phyloP scores from a whole-genome alignment of 2,888 invertebrate genomes.

The Glomeris marginata region DNA sequence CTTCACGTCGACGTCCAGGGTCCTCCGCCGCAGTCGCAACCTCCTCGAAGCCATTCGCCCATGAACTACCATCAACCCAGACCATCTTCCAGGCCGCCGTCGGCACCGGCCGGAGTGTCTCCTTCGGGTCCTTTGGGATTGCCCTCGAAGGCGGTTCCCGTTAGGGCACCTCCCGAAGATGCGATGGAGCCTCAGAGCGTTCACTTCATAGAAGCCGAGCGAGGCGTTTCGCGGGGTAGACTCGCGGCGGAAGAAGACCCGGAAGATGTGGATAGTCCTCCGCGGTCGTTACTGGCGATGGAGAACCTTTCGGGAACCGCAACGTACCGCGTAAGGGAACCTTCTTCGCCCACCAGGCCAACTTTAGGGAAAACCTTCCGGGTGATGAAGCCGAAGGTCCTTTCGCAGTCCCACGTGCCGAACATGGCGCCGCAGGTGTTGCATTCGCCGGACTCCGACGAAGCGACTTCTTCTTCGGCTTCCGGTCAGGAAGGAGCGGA shows the following conservation, averaged over 20 bases:
- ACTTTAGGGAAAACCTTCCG: constrained; percentile 23
- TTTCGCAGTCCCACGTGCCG: constrained; percentile 16
- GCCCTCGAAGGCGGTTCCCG: constrained; percentile 39
- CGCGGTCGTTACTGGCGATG: constrained; percentile 1
- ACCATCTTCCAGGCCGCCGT: constrained; percentile 7
- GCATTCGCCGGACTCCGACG: constrained; percentile 22
- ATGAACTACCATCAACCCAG: constrained; percentile 14
- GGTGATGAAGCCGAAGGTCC: constrained; percentile 21
- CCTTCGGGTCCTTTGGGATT: constrained; percentile 26
- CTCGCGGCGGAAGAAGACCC: constrained; percentile 1
- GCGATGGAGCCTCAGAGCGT: constrained; percentile 90
- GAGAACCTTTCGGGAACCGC: constrained; percentile 13
- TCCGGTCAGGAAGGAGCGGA: constrained; percentile 18
- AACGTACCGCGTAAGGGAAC: constrained; percentile 16
- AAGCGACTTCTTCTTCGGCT: constrained; percentile 47
- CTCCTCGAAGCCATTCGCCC: constrained; percentile 17
- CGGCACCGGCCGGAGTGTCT: constrained; percentile 18
- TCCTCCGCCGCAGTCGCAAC: constrained; percentile 7
- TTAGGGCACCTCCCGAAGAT: constrained; percentile 53
- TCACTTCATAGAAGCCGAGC: constrained; percentile 59
- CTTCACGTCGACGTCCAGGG: constrained; percentile 11
- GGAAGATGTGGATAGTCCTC: not conserved
- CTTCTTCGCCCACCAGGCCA: constrained; percentile 68
- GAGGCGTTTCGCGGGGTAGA: constrained; percentile 17
- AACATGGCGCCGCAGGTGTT: constrained; percentile 16